These are phyloP conservation scores for Paracentrotus lividus DNA, from an alignment of 53 echinoderm and acorn worm genomes.

Conservation along the genomic window DNA sequence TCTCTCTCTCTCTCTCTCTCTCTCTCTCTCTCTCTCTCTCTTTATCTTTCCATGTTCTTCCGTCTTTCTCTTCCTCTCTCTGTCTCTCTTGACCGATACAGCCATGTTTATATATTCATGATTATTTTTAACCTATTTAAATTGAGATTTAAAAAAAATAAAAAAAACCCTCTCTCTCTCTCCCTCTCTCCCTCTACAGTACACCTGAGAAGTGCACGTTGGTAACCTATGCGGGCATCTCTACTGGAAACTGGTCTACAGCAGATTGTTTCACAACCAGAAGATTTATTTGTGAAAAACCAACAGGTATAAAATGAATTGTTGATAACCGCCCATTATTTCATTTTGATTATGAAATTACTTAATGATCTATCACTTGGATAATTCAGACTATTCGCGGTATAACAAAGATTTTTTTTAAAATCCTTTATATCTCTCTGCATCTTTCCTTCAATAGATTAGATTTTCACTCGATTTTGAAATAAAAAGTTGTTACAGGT, in stretches of 20 bases:
- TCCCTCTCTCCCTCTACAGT: neutral
- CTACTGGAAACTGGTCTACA: slow-evolving; percentile 74
- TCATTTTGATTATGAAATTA: neutral
- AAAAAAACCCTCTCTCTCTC: neutral
- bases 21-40: neutral
- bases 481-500: too few relatives aligned
- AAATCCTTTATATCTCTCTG: neutral
- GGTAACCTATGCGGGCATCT: neutral
- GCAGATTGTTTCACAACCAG: slow-evolving; percentile 47
- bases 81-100: too few relatives aligned
- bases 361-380: neutral
- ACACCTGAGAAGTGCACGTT: slow-evolving; percentile 60
- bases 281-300: slow-evolving; percentile 75
- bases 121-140: too few relatives aligned
- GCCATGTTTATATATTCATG: too few relatives aligned
- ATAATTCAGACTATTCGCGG: neutral
- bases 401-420: neutral
- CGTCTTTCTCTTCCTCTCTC: neutral
- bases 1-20: neutral
- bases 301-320: slow-evolving; percentile 68
- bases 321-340: neutral
- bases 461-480: too few relatives aligned
- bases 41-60: neutral
- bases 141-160: too few relatives aligned
- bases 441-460: too few relatives aligned